Conservation (phyloP, 2,113 vertebrate species). For the Marcusenius ussheri region DNA sequence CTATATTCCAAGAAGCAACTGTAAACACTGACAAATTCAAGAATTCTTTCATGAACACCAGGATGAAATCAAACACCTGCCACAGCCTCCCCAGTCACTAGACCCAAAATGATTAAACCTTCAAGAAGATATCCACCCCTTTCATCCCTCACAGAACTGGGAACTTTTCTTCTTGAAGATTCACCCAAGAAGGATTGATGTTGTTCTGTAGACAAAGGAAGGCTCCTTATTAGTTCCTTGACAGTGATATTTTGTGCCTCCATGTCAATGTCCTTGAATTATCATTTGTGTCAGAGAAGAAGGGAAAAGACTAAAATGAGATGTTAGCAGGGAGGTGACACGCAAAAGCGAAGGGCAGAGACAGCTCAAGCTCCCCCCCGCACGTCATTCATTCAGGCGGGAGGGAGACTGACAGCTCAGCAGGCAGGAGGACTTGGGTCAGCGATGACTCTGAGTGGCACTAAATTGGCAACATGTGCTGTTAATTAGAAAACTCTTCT, state of each 20-base stretch:
- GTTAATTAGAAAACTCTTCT: conserved; percentile 68
- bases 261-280: background rate
- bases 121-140: background rate
- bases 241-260: background rate
- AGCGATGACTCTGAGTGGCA: conserved; percentile 61
- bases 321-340: background rate
- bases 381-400: conserved; percentile 29
- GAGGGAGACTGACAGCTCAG: conserved; percentile 34
- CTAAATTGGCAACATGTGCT: conserved; percentile 74
- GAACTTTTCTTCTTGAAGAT: background rate
- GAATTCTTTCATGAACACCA: background rate
- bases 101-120: background rate
- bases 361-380: background rate
- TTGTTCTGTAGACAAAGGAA: background rate
- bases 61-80: background rate
- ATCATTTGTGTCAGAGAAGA: background rate
- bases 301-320: background rate
- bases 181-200: background rate
- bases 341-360: background rate
- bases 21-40: background rate
- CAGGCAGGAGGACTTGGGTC: conserved; percentile 66
- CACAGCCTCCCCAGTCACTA: background rate
- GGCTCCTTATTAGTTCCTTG: background rate
- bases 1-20: background rate
- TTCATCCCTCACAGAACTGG: background rate